Conservation (phyloP, 2,888 invertebrate species). For the Apamea crenata region DNA sequence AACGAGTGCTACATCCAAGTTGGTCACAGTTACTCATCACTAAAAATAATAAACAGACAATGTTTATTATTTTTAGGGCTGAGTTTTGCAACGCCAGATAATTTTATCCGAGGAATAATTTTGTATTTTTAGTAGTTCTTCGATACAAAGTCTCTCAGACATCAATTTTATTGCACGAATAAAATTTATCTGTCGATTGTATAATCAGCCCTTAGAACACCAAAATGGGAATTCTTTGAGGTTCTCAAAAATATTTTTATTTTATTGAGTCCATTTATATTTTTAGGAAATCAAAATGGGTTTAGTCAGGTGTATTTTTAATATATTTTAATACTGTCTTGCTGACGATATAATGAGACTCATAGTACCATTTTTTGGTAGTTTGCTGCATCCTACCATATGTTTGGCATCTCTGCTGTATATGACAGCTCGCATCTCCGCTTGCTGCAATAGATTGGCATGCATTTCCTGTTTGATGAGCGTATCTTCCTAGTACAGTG, state of each 20-base stretch:
- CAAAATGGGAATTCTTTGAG: neutral
- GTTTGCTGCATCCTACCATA: neutral
- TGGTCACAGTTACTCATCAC: neutral
- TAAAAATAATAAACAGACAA: too few species aligned
- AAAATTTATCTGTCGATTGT: too few species aligned
- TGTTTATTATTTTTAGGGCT: neutral
- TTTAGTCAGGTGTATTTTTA: neutral
- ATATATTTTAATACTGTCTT: neutral
- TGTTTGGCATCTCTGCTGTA: conserved; percentile 40
- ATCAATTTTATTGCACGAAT: too few species aligned
- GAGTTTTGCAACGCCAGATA: too few species aligned
- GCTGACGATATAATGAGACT: neutral
- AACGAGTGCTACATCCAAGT: neutral
- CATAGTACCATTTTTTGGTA: neutral
- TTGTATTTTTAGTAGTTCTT: too few species aligned
- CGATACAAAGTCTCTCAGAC: too few species aligned
- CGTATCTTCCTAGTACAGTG: conserved; percentile 18
- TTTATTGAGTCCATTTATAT: neutral
- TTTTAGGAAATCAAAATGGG: neutral
- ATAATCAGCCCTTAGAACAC: neutral
- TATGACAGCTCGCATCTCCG: conserved; percentile 46
- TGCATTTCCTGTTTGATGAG: conserved; percentile 61
- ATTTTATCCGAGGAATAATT: too few species aligned
- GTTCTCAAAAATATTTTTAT: neutral
- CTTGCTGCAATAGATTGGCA: conserved; percentile 53